Percentiles rank a stretch among this genome's conserved stretches.
Conservation (phyloP, 92 coral and sea anemone genomes). For the Porites rus region DNA sequence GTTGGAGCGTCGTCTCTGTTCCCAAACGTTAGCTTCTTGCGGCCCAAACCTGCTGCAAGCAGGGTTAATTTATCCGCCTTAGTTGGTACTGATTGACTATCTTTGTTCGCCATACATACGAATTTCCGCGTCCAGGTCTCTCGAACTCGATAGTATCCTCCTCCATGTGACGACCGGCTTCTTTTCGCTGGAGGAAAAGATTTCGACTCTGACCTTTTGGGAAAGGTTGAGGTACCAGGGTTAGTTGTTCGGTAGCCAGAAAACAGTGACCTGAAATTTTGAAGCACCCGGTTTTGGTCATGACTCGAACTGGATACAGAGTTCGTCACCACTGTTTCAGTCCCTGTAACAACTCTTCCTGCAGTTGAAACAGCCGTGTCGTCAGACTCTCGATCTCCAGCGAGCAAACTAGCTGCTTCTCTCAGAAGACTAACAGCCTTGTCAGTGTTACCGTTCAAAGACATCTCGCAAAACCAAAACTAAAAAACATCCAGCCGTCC, state of each 20-base stretch:
- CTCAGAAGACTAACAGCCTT: conserved; percentile 36
- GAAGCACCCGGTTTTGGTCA: conserved; percentile 23
- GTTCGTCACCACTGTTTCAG: conserved; percentile 30
- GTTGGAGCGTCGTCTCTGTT: conserved; percentile 40
- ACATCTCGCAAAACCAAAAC: conserved; percentile 14
- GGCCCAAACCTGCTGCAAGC: conserved; percentile 54
- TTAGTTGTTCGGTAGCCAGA: conserved; percentile 34
- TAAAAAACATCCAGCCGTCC: background rate
- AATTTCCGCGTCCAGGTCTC: conserved; percentile 73
- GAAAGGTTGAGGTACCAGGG: conserved; percentile 9
- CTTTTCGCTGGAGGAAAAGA: conserved; percentile 41
- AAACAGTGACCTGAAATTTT: conserved; percentile 35
- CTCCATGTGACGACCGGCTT: conserved; percentile 21
- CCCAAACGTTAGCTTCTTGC: conserved; percentile 55
- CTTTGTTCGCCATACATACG: conserved; percentile 44
- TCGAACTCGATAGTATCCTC: conserved; percentile 34
- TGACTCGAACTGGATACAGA: conserved; percentile 21
- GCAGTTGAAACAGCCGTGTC: conserved; percentile 27
- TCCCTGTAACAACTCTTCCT: conserved; percentile 12
- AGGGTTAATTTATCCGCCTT: conserved; percentile 50
- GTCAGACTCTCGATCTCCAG: conserved; percentile 36
- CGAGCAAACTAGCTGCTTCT: conserved; percentile 31
- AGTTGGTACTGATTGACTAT: conserved; percentile 39
- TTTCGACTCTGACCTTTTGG: conserved; percentile 26
- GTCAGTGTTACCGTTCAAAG: conserved; percentile 21